phyloP scores from a whole-genome alignment of 2,888 invertebrate species.

The Erannis defoliaria region DNA sequence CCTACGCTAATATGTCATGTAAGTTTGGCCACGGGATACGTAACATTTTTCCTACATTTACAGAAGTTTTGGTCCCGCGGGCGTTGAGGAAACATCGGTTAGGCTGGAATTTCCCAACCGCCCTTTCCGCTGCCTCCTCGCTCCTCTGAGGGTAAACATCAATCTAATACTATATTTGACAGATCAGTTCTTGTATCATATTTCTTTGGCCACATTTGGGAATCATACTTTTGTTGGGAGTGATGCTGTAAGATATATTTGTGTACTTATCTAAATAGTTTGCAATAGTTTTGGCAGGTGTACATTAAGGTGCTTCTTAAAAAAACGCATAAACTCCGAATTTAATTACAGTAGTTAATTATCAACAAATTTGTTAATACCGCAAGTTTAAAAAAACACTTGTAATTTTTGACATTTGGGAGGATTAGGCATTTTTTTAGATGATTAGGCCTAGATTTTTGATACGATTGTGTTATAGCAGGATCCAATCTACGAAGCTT shows the following conservation, averaged over 20 bases:
- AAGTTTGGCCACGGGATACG: constrained; percentile 36
- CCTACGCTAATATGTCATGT: constrained; percentile 38
- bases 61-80: constrained; percentile 42
- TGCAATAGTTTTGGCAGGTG: not conserved
- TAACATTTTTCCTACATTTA: constrained; percentile 41
- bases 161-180: constrained; percentile 67
- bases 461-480: too few relatives aligned
- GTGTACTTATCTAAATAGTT: too few relatives aligned
- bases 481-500: too few relatives aligned
- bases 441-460: too few relatives aligned
- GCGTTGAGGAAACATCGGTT: constrained; percentile 37
- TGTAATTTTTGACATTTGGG: too few relatives aligned
- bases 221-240: constrained; percentile 33
- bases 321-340: too few relatives aligned
- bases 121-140: constrained; percentile 48
- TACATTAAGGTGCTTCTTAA: not conserved
- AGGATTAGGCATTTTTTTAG: too few relatives aligned
- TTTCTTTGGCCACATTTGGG: constrained; percentile 57
- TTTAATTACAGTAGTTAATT: too few relatives aligned
- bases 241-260: not conserved
- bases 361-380: too few relatives aligned
- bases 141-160: constrained; percentile 62
- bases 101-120: constrained; percentile 41
- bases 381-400: too few relatives aligned
- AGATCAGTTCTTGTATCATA: constrained; percentile 64